phyloP scores from a whole-genome alignment of 2,888 invertebrate species.

The Lasioglossum marginatum region DNA sequence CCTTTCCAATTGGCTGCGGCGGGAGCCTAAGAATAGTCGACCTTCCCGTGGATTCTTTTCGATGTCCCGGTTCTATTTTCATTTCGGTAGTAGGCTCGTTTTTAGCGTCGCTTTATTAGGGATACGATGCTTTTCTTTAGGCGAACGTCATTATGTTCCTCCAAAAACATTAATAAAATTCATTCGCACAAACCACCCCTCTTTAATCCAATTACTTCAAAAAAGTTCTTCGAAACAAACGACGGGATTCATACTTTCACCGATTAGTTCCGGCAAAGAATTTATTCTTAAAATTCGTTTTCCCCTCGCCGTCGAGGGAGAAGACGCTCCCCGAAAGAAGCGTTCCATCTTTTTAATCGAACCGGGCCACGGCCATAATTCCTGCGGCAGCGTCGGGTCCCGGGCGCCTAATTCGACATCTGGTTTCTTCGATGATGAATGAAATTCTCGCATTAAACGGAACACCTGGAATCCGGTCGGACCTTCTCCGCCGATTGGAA shows the following conservation, averaged over 20 bases:
- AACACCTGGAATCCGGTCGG: conserved; percentile 32
- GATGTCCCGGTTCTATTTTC: neutral
- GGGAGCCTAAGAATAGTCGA: neutral
- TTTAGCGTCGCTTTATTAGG: neutral
- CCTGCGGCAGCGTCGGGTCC: neutral
- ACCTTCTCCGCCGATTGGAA: conserved; percentile 35
- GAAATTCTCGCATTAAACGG: conserved; percentile 39
- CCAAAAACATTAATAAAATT: no score
- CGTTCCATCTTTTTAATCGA: neutral
- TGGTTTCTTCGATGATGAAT: conserved; percentile 40
- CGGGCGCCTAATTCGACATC: conserved; percentile 45
- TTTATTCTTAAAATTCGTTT: neutral
- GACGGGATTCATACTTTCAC: neutral
- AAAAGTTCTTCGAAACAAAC: neutral
- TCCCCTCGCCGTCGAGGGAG: neutral
- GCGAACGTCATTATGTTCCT: no score
- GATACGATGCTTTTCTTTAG: neutral
- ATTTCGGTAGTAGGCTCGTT: neutral
- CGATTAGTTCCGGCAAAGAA: neutral
- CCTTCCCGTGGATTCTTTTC: neutral
- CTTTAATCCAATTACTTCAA: no score
- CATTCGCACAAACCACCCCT: no score
- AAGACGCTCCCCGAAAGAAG: neutral
- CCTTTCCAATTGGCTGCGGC: neutral
- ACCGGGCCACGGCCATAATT: conserved; percentile 13